Percentiles rank a stretch among this genome's conserved stretches.
Evolutionary conservation across 1,140 invertebrate species (phyloP).

Genomic region (Leptinotarsa texana): DNA sequence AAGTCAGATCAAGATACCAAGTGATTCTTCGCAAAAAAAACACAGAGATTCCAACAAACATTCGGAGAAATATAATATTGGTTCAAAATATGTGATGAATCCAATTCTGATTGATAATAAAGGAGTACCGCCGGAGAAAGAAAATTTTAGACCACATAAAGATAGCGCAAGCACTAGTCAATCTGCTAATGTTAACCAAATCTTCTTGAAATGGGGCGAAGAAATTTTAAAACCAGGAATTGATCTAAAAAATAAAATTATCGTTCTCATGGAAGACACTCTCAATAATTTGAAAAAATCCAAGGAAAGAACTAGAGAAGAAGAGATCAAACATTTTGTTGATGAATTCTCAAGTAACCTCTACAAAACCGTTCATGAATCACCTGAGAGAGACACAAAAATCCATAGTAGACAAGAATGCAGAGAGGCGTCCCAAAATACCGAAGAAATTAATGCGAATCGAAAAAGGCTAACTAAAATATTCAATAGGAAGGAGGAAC

Average conservation of each 20-base stretch:
- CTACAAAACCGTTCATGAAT: slow-evolving; percentile 23
- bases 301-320: slow-evolving; percentile 22
- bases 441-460: background rate
- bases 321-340: slow-evolving; percentile 31
- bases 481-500: background rate
- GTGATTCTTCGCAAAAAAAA: slow-evolving; percentile 5
- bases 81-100: slow-evolving; percentile 24
- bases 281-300: slow-evolving; percentile 33
- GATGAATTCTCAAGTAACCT: slow-evolving; percentile 35
- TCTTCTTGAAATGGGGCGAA: slow-evolving; percentile 46
- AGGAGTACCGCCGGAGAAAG: slow-evolving; percentile 26
- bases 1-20: slow-evolving; percentile 8
- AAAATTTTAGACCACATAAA: slow-evolving; percentile 30
- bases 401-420: background rate
- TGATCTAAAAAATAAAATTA: slow-evolving; percentile 45
- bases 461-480: background rate
- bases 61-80: slow-evolving; percentile 10
- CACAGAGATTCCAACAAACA: slow-evolving; percentile 8
- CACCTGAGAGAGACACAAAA: background rate
- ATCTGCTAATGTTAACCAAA: slow-evolving; percentile 22
- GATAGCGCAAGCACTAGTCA: slow-evolving; percentile 9
- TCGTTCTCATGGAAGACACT: slow-evolving; percentile 37
- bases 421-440: background rate
- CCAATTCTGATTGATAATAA: slow-evolving; percentile 26
- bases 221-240: slow-evolving; percentile 42